Percentiles rank a stretch among this genome's conserved stretches.
Evolutionary conservation across 2,113 vertebrate species (phyloP).

Genomic region (Pelobates fuscus): DNA sequence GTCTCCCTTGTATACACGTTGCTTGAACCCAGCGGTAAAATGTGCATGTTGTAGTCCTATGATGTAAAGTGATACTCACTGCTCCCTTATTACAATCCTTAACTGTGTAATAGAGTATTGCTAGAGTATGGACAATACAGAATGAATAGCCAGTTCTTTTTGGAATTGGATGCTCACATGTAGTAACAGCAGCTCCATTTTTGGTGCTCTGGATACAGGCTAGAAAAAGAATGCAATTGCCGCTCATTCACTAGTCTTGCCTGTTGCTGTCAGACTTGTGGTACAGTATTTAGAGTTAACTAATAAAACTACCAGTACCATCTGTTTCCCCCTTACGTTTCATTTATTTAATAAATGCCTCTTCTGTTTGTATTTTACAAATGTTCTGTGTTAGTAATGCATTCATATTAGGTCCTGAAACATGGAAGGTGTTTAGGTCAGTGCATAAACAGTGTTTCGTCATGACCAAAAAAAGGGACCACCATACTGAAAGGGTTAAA

Average conservation of each 20-base stretch:
- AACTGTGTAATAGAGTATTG: slow-evolving; percentile 64
- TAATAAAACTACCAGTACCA: slow-evolving; percentile 69
- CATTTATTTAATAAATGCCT: background rate
- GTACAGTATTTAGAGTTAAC: slow-evolving; percentile 71
- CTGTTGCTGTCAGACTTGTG: slow-evolving; percentile 65
- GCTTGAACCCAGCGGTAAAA: slow-evolving; percentile 82
- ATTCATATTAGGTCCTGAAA: too few relatives aligned
- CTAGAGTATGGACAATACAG: slow-evolving; percentile 66
- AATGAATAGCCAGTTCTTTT: slow-evolving; percentile 65
- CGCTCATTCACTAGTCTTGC: slow-evolving; percentile 70
- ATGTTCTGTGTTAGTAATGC: too few relatives aligned
- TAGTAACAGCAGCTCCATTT: slow-evolving; percentile 65
- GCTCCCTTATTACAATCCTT: slow-evolving; percentile 60
- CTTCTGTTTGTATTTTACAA: background rate
- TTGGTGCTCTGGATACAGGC: slow-evolving; percentile 68
- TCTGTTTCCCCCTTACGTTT: slow-evolving; percentile 57
- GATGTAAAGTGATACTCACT: slow-evolving; percentile 80
- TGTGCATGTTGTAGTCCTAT: slow-evolving; percentile 91
- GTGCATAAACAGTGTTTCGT: too few relatives aligned
- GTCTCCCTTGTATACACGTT: slow-evolving; percentile 78
- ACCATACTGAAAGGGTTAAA: too few relatives aligned
- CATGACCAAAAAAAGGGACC: too few relatives aligned
- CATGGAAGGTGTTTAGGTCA: too few relatives aligned
- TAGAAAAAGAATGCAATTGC: slow-evolving; percentile 62
- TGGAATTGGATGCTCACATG: slow-evolving; percentile 62